Percentiles rank a stretch among this genome's conserved stretches.
Evolutionary conservation across 2,113 vertebrate genomes (phyloP).

Genomic region (Cathartes aura): DNA sequence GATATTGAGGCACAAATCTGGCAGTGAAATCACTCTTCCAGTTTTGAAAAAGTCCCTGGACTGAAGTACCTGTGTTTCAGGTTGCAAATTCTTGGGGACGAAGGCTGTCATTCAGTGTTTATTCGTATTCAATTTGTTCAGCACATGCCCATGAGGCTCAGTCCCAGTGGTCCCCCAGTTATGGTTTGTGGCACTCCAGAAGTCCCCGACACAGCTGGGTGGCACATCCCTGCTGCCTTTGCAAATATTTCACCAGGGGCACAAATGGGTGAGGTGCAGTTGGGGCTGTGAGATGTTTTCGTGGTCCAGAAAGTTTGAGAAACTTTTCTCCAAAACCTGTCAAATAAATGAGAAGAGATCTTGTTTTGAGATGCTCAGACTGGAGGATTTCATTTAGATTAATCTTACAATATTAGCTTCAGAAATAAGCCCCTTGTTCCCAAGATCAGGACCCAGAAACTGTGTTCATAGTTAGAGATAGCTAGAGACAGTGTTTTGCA

Average conservation of each 20-base stretch:
- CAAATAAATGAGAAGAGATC: background rate
- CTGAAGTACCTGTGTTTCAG: background rate
- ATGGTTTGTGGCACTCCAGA: background rate
- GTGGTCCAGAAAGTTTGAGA: background rate
- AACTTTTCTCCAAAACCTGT: background rate
- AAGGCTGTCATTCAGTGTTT: background rate
- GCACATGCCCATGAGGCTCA: background rate
- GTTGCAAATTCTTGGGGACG: background rate
- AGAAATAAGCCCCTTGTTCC: background rate
- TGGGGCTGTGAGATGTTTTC: background rate
- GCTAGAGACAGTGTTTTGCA: background rate
- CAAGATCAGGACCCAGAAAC: background rate
- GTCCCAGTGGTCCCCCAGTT: too few species aligned
- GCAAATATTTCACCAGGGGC: background rate
- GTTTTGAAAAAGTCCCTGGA: background rate
- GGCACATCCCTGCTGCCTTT: background rate
- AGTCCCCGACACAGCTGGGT: background rate
- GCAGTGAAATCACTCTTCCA: background rate
- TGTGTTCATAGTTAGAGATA: background rate
- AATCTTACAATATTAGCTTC: background rate
- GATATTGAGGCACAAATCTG: background rate
- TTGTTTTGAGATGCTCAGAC: background rate
- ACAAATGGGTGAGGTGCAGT: fast-evolving
- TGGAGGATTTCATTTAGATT: background rate
- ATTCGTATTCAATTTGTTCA: background rate